These are phyloP conservation scores for Rhamnusium bicolor DNA, from an alignment of 2,888 invertebrate genomes.

Conservation along the genomic window DNA sequence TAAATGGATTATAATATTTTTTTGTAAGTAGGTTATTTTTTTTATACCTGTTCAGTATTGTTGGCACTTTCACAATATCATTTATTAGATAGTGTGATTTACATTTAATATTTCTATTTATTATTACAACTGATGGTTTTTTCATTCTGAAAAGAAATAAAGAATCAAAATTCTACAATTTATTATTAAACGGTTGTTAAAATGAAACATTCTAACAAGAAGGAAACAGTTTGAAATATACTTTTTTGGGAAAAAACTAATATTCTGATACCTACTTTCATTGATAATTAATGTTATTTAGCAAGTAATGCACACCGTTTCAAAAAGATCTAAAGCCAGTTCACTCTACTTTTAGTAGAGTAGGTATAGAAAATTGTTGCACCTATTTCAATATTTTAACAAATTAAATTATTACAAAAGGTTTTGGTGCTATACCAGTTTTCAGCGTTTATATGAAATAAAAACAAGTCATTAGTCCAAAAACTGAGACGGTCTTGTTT, in stretches of 20 bases:
- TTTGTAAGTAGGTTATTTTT: slow-evolving; percentile 40
- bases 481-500: too few relatives aligned
- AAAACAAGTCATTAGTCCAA: too few relatives aligned
- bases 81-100: neutral
- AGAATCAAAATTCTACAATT: neutral
- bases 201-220: neutral
- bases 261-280: neutral
- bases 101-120: neutral
- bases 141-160: neutral
- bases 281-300: neutral
- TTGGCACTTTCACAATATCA: slow-evolving; percentile 19
- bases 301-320: too few relatives aligned
- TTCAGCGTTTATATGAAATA: too few relatives aligned
- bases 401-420: too few relatives aligned
- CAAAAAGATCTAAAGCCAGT: too few relatives aligned
- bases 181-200: neutral
- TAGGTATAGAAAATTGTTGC: too few relatives aligned
- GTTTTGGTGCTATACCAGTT: too few relatives aligned
- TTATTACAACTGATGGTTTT: neutral
- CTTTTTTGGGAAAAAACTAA: neutral
- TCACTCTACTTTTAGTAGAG: too few relatives aligned
- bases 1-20: slow-evolving; percentile 50
- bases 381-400: too few relatives aligned
- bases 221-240: neutral
- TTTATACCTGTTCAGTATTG: neutral